Evolutionary conservation across 2,113 vertebrate species (phyloP).

Genomic region (Trochalopteron elliotii): DNA sequence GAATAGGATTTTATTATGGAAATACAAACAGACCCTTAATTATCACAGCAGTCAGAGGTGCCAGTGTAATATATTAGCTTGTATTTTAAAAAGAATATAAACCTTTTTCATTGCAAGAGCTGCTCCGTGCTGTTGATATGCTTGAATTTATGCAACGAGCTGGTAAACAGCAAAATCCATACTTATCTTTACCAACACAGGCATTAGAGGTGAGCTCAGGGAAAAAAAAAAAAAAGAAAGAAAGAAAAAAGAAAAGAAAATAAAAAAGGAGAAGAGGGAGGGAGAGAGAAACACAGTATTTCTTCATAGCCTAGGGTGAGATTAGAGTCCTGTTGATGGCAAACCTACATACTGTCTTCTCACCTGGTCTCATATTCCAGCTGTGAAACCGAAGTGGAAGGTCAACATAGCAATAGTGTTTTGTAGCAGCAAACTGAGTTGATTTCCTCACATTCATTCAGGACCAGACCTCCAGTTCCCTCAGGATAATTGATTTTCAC

Average conservation of each 20-base stretch:
- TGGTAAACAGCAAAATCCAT: slow-evolving; percentile 46
- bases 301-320: not conserved
- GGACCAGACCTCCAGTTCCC: slow-evolving; percentile 24
- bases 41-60: not conserved
- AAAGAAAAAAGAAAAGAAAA: fast-evolving
- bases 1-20: not conserved
- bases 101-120: not conserved
- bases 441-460: slow-evolving; percentile 54
- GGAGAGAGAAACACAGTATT: not conserved
- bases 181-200: slow-evolving; percentile 25
- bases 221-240: not conserved
- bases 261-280: not conserved
- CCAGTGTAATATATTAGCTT: slow-evolving; percentile 17
- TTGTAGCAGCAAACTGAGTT: slow-evolving; percentile 10
- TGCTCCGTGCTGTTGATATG: slow-evolving; percentile 13
- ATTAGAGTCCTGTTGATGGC: not conserved
- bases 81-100: slow-evolving; percentile 1
- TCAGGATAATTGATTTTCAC: slow-evolving; percentile 70
- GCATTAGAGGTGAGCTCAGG: not conserved
- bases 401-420: not conserved
- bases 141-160: slow-evolving; percentile 41
- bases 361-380: slow-evolving; percentile 7
- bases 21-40: slow-evolving; percentile 22
- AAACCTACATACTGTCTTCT: not conserved
- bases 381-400: slow-evolving; percentile 42